These are phyloP conservation scores for Leiothrix lutea DNA, from an alignment of 2,113 vertebrate species.

Conservation along the genomic window DNA sequence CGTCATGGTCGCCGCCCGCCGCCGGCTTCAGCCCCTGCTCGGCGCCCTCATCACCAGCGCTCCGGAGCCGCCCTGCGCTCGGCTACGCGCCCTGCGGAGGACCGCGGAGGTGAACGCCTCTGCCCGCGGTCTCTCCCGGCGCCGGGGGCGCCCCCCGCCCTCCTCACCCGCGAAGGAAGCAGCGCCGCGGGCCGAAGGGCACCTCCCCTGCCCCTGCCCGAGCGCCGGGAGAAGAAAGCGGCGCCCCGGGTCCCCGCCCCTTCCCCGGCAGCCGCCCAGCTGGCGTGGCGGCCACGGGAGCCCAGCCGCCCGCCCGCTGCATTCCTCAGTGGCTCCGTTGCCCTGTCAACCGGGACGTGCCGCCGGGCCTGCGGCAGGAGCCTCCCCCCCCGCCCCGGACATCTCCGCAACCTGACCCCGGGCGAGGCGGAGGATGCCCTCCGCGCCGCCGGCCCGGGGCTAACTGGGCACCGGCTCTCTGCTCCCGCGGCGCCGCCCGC, in stretches of 20 bases:
- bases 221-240: not conserved
- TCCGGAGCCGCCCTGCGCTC: not conserved
- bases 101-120: constrained; percentile 1
- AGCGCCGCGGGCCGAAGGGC: not conserved
- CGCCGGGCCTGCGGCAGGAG: no score
- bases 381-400: no score
- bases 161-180: not conserved
- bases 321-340: no score
- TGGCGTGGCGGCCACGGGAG: no score
- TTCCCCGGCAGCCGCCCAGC: no score
- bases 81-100: not conserved
- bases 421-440: no score
- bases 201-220: not conserved
- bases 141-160: not conserved
- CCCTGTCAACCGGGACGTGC: no score
- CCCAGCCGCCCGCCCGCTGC: no score
- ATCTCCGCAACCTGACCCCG: no score
- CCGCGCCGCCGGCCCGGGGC: no score
- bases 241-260: not conserved
- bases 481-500: no score
- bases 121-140: not conserved
- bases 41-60: constrained; percentile 67
- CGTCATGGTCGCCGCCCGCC: constrained; percentile 81
- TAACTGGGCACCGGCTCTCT: no score
- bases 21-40: constrained; percentile 44